phyloP scores from a whole-genome alignment of 2,888 invertebrate species.

The Pecten maximus region DNA sequence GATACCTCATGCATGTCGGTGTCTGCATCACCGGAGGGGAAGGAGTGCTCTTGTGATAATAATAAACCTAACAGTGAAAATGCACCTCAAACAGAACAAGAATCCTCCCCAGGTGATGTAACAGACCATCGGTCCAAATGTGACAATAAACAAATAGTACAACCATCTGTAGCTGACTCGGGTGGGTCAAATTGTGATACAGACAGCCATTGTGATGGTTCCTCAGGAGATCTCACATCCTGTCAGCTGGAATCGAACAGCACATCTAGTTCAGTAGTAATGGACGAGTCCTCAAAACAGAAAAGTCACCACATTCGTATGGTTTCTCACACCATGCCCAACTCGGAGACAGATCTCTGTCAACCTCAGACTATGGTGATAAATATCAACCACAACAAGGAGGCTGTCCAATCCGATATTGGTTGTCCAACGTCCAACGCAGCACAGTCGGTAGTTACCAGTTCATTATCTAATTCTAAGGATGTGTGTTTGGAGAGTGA shows the following conservation, averaged over 20 bases:
- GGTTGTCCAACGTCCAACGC: neutral
- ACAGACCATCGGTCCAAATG: neutral
- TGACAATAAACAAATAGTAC: neutral
- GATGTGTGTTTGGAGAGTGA: neutral
- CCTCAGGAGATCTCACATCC: neutral
- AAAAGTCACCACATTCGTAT: slow-evolving; percentile 16
- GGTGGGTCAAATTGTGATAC: slow-evolving; percentile 13
- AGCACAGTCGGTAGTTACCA: neutral
- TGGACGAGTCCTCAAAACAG: neutral
- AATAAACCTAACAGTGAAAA: neutral
- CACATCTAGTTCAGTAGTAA: neutral
- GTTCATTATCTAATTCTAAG: slow-evolving; percentile 1
- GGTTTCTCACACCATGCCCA: neutral
- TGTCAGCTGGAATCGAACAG: neutral
- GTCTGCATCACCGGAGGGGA: neutral
- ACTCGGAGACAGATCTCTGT: neutral
- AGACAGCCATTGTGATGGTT: neutral
- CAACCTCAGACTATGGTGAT: slow-evolving; percentile 18
- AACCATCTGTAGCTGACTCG: neutral
- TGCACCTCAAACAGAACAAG: neutral
- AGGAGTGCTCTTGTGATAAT: neutral
- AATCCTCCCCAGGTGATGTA: neutral
- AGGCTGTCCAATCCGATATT: neutral
- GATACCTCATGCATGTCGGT: neutral
- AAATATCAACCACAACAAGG: neutral